Evolutionary conservation across 2,888 invertebrate species (phyloP).

Genomic region (Phaonia tiefii): DNA sequence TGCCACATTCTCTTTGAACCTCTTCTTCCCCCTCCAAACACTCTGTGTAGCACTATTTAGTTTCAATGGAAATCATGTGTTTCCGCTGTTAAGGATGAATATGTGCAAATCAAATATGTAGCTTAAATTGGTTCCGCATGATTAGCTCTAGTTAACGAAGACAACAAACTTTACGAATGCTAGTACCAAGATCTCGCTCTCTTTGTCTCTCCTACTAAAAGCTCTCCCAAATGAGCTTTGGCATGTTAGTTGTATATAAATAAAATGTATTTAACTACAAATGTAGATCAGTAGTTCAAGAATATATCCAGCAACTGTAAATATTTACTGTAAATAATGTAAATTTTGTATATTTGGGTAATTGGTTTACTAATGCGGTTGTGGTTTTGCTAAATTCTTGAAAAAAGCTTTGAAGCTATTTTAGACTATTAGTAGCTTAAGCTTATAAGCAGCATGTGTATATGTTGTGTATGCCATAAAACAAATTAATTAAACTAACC

Average conservation of each 20-base stretch:
- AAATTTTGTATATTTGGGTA: constrained; percentile 29
- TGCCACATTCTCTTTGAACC: constrained; percentile 44
- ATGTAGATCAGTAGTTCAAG: too few species aligned
- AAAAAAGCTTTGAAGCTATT: constrained; percentile 11
- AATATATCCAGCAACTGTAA: constrained; percentile 18
- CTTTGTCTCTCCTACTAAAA: constrained; percentile 7
- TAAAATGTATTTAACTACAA: neutral
- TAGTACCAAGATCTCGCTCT: neutral
- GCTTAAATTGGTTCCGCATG: constrained; percentile 39
- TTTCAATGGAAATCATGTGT: constrained; percentile 24
- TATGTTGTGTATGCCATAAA: constrained; percentile 59
- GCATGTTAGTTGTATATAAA: constrained; percentile 34
- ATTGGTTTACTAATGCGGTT: constrained; percentile 51
- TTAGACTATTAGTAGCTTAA: constrained; percentile 37
- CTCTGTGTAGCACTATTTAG: constrained; percentile 46
- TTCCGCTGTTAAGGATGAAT: constrained; percentile 49
- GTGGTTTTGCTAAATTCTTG: constrained; percentile 13
- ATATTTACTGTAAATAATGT: constrained; percentile 58
- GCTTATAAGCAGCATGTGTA: constrained; percentile 61
- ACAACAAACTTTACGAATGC: constrained; percentile 12
- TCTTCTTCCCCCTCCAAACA: constrained; percentile 51
- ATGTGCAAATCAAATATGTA: constrained; percentile 25
- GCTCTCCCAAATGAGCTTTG: constrained; percentile 27
- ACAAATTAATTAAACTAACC: neutral
- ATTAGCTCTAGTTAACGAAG: constrained; percentile 20